These are phyloP conservation scores for Thelaira solivaga DNA, from an alignment of 2,888 invertebrate genomes.

Conservation along the genomic window DNA sequence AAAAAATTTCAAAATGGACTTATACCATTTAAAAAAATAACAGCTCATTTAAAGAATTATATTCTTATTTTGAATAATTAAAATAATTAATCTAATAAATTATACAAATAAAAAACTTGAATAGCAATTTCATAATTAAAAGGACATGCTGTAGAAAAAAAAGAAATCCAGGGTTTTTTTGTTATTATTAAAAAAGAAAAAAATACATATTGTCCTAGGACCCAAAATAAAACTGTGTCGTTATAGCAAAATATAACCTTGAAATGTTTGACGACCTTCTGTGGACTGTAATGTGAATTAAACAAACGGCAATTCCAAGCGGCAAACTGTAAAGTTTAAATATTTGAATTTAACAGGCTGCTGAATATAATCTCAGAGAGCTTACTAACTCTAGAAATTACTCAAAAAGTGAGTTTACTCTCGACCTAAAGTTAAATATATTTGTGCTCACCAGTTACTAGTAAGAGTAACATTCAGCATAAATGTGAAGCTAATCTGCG, in stretches of 20 bases:
- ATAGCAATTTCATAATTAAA: background rate
- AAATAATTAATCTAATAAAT: too few species aligned
- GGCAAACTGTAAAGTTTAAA: constrained; percentile 33
- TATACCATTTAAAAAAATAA: too few species aligned
- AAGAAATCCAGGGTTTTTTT: constrained; percentile 36
- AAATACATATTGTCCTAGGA: constrained; percentile 52
- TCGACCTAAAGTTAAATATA: background rate
- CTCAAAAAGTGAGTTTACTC: background rate
- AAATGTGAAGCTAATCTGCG: constrained; percentile 17
- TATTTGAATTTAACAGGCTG: constrained; percentile 12
- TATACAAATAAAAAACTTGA: background rate
- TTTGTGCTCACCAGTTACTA: background rate
- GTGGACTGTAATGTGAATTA: constrained; percentile 17
- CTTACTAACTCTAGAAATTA: background rate
- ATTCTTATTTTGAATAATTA: too few species aligned
- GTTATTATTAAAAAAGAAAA: background rate
- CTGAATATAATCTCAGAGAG: constrained; percentile 21
- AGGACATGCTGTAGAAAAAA: background rate
- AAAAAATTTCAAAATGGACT: too few species aligned
- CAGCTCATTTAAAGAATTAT: too few species aligned
- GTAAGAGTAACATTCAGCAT: constrained; percentile 23
- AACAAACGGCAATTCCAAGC: constrained; percentile 12
- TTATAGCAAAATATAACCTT: constrained; percentile 36
- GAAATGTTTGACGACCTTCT: constrained; percentile 48
- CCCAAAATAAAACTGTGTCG: constrained; percentile 40